Evolutionary conservation across 2,797 vertebrate species (phyloP).

Genomic region (Podarcis lilfordi): DNA sequence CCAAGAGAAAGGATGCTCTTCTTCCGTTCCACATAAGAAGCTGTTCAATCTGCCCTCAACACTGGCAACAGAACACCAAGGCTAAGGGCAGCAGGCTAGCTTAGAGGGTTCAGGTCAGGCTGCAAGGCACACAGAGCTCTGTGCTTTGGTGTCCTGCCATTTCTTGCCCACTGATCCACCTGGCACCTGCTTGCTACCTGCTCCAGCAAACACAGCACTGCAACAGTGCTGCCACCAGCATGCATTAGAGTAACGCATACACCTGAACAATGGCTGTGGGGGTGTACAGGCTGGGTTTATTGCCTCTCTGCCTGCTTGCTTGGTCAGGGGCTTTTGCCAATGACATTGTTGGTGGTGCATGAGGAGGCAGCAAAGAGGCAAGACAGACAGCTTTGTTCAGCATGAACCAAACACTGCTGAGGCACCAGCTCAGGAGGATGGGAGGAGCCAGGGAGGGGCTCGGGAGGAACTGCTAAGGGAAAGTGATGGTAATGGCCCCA

Average conservation of each 20-base stretch:
- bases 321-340: not conserved
- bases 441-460: too few relatives aligned
- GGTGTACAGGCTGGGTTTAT: not conserved
- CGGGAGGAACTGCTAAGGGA: too few relatives aligned
- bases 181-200: not conserved
- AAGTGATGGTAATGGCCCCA: too few relatives aligned
- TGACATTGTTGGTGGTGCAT: not conserved
- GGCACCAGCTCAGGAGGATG: too few relatives aligned
- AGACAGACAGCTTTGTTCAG: not conserved
- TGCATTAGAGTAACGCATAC: not conserved
- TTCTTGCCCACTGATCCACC: not conserved
- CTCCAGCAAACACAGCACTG: not conserved
- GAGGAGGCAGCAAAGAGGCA: not conserved
- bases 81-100: too few relatives aligned
- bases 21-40: too few relatives aligned
- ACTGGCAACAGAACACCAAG: not conserved
- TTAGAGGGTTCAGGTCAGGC: too few relatives aligned
- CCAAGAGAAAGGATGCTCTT: too few relatives aligned
- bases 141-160: not conserved
- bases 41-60: not conserved
- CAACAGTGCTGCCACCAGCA: too few relatives aligned
- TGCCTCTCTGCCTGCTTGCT: not conserved
- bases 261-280: not conserved
- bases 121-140: too few relatives aligned
- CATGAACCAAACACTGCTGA: too few relatives aligned